Percentiles rank a stretch among this genome's conserved stretches.
Evolutionary conservation across 1,140 invertebrate genomes (phyloP).

Genomic region (Helicoverpa armigera): DNA sequence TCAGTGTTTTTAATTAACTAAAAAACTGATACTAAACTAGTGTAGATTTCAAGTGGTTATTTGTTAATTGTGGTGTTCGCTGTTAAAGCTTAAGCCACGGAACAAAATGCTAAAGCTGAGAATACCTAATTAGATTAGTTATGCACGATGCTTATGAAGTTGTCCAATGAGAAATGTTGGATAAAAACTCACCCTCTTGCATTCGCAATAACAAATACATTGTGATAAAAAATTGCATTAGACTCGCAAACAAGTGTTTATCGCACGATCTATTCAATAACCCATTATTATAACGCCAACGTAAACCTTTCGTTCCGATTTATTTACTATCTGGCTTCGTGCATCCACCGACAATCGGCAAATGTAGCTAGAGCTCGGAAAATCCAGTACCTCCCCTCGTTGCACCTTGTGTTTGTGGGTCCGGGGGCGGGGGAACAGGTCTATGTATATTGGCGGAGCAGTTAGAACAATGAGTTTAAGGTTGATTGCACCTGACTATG

Average conservation of each 20-base stretch:
- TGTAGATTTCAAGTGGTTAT: not conserved
- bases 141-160: too few relatives aligned
- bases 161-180: too few relatives aligned
- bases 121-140: too few relatives aligned
- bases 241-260: constrained; percentile 38
- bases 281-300: constrained; percentile 53
- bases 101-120: too few relatives aligned
- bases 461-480: constrained; percentile 77
- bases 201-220: not conserved
- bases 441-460: constrained; percentile 47
- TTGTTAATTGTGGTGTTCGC: too few relatives aligned
- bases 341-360: constrained; percentile 64
- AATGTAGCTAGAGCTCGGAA: constrained; percentile 49
- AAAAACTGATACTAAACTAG: not conserved
- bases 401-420: not conserved
- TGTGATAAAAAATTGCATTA: not conserved
- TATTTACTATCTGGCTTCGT: constrained; percentile 74
- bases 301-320: constrained; percentile 65
- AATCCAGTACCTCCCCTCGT: constrained; percentile 54
- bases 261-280: constrained; percentile 56
- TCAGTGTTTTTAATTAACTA: constrained; percentile 2
- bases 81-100: too few relatives aligned
- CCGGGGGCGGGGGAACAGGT: constrained; percentile 49
- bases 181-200: not conserved
- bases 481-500: constrained; percentile 80